phyloP scores from a whole-genome alignment of 2,888 invertebrate genomes.

The Zhuqinia jingwanae region DNA sequence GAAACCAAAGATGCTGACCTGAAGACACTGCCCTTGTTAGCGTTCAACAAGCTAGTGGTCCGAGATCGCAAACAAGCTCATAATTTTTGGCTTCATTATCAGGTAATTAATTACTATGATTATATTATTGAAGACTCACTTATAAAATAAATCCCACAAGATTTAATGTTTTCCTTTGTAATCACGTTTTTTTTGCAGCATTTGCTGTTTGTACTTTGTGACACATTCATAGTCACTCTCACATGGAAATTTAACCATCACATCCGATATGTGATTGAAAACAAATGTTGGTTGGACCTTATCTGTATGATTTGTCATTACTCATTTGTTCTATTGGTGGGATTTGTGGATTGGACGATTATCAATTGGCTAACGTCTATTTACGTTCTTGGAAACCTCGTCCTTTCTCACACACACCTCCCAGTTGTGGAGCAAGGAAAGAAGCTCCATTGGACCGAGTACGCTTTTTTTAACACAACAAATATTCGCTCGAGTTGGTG shows the following conservation, averaged over 20 bases:
- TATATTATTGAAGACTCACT: background rate
- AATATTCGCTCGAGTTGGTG: constrained; percentile 68
- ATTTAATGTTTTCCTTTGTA: no score
- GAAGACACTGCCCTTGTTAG: constrained; percentile 76
- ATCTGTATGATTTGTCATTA: constrained; percentile 78
- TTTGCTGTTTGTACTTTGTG: constrained; percentile 75
- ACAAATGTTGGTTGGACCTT: constrained; percentile 71
- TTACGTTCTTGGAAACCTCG: constrained; percentile 78
- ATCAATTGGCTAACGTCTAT: constrained; percentile 78
- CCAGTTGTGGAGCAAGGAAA: constrained; percentile 58
- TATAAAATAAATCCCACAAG: no score
- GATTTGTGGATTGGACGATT: constrained; percentile 74
- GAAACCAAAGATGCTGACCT: constrained; percentile 75
- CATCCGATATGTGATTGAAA: constrained; percentile 71
- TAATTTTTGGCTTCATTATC: constrained; percentile 77
- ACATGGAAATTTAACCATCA: constrained; percentile 79
- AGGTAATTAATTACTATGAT: constrained; percentile 41
- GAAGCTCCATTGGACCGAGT: constrained; percentile 72
- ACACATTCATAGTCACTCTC: constrained; percentile 77
- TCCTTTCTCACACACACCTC: constrained; percentile 78
- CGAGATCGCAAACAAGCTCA: constrained; percentile 73
- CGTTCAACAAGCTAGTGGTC: constrained; percentile 75
- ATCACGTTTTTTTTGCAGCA: constrained; percentile 38
- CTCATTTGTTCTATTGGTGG: constrained; percentile 73
- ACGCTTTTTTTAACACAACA: constrained; percentile 70